phyloP scores from a whole-genome alignment of 2,113 vertebrate genomes.

The Dolichotis patagonum region DNA sequence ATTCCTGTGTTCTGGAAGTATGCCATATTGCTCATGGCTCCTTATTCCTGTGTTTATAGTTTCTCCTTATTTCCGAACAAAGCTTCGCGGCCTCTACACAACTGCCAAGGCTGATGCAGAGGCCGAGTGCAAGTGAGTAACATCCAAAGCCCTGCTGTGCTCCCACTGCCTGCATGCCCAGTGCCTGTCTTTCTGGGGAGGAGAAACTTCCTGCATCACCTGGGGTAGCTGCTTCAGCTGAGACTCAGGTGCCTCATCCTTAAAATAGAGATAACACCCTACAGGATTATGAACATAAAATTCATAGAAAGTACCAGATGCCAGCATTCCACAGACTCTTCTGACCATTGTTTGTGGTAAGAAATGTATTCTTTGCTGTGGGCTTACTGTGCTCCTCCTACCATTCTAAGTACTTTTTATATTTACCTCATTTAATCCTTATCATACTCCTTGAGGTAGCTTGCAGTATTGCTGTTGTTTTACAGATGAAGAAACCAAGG shows the following conservation, averaged over 20 bases:
- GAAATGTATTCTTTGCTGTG: neutral
- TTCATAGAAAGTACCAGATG: neutral
- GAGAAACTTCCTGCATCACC: neutral
- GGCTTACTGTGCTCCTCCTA: neutral
- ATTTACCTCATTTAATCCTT: neutral
- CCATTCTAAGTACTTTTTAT: neutral
- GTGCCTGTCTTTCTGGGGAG: neutral
- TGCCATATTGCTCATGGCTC: neutral
- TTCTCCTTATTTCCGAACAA: slow-evolving; percentile 95
- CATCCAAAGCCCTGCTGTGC: accelerated
- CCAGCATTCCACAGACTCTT: neutral
- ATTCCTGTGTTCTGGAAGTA: accelerated
- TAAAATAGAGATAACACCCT: neutral
- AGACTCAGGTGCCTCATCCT: neutral
- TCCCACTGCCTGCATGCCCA: accelerated
- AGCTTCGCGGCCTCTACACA: slow-evolving; percentile 94
- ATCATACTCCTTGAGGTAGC: neutral
- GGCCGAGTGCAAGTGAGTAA: slow-evolving; percentile 93
- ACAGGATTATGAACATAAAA: neutral
- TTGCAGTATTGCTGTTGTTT: neutral
- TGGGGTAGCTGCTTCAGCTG: neutral
- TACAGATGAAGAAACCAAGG: neutral
- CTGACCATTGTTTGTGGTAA: neutral
- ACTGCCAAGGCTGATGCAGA: slow-evolving; percentile 95
- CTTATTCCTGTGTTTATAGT: slow-evolving; percentile 84